Evolutionary conservation across 2,797 vertebrate species (phyloP), one percentile per base, ranked within the genome.

Genomic region (Acipenser oxyrinchus): DNA sequence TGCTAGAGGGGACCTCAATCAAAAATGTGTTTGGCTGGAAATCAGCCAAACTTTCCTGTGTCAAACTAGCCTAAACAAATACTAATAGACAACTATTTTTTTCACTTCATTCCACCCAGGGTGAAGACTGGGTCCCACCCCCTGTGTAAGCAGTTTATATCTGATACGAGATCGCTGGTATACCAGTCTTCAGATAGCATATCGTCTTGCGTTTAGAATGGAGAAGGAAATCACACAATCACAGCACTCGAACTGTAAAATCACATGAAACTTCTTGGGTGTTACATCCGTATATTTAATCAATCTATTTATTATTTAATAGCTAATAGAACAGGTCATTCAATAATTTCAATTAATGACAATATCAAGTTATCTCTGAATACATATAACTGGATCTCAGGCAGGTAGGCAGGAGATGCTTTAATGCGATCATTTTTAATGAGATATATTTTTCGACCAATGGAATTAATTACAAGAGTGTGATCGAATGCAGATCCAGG

Each of bases 21-120:
- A 37, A 37, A 37, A 37, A 37, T 37, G 23, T 37, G 23, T 37
- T 37, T 37, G 71, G 72, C 81, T 88, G 87, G 84, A 83, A 68
- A 73, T 71, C 71, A 52, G 82, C 84, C 87, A 88, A 81, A 70
- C 67, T 76, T 81, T 83, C 76, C 85, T 81, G 73, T 84, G 83
- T 86, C 81, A 84, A 85, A 86, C 85, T 83, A 84, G 88, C 83
- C 85, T 77, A 86, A 86, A 88, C 88, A 89, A 81, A 89, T 88
- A 82, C 84, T 83, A 76, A 73, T 66, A 86, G 83, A 86, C 86
- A 71, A 82, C 81, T 86, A 72, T 73, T 84, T 83, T 83, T 83
- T 88, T 77, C 82, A 77, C 79, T 81, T 85, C 86, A 86, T 87
- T 87, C 83, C 88, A 81, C n/a, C 62, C 79, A 83, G 80, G 64